Conservation (phyloP, 1,140 invertebrate species). For the Pseudobourletiella spinata region DNA sequence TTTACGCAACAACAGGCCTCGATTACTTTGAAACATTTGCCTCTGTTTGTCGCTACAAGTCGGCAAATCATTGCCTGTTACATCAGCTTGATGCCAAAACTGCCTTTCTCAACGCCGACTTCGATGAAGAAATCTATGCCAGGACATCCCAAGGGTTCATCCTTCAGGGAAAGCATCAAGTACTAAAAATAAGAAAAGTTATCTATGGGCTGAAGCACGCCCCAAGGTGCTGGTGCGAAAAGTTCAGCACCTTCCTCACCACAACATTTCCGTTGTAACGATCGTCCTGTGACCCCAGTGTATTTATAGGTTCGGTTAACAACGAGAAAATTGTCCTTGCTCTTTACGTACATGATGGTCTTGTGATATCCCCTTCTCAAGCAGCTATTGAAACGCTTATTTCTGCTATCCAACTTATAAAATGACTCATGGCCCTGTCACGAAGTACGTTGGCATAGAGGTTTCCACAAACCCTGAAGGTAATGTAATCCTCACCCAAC, state of each 20-base stretch:
- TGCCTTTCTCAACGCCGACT: slow-evolving; percentile 38
- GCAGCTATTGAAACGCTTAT: not conserved
- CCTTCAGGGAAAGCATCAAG: slow-evolving; percentile 14
- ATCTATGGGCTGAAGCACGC: slow-evolving; percentile 33
- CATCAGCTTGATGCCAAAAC: slow-evolving; percentile 37
- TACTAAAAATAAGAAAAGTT: slow-evolving; percentile 27
- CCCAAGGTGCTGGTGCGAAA: slow-evolving; percentile 13
- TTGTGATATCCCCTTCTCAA: not conserved
- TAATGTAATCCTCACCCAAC: not conserved
- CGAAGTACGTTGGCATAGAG: slow-evolving; percentile 5
- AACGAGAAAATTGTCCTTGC: not conserved
- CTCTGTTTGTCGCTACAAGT: slow-evolving; percentile 33
- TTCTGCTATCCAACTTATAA: not conserved
- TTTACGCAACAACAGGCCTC: slow-evolving; percentile 35
- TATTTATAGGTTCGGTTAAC: slow-evolving; percentile 39
- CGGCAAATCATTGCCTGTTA: slow-evolving; percentile 22
- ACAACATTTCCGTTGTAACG: slow-evolving; percentile 43
- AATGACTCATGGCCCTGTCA: not conserved
- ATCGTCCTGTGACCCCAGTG: slow-evolving; percentile 41
- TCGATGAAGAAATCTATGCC: slow-evolving; percentile 38
- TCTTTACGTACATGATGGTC: not conserved
- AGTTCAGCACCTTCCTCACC: slow-evolving; percentile 39
- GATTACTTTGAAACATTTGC: slow-evolving; percentile 38
- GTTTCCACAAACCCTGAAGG: slow-evolving; percentile 3
- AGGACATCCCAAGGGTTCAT: slow-evolving; percentile 30